Percentiles rank a stretch among this genome's conserved stretches.
These are phyloP conservation scores for Upupa epops DNA, from an alignment of 2,113 vertebrate species.

Conservation along the genomic window DNA sequence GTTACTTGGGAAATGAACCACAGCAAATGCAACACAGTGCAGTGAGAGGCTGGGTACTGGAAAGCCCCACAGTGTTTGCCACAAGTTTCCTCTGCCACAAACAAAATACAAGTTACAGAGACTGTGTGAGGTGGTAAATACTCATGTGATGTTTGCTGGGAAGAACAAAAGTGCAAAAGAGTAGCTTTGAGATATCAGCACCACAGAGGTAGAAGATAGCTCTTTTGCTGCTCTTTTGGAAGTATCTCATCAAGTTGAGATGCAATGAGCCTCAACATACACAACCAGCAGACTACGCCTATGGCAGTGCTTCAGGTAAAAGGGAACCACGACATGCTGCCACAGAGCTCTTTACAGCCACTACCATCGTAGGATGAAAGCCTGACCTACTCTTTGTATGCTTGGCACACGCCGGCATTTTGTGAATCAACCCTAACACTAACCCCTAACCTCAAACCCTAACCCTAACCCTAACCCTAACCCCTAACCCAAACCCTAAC, in stretches of 20 bases:
- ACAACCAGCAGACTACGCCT: too few species aligned
- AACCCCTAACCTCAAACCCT: too few species aligned
- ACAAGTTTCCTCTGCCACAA: not conserved
- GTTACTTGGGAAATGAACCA: not conserved
- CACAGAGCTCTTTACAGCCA: not conserved
- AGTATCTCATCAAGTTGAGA: not conserved
- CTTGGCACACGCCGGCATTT: not conserved
- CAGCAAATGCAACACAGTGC: not conserved
- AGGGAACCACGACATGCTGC: not conserved
- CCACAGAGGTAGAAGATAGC: not conserved
- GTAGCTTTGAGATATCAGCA: not conserved
- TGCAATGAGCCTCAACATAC: not conserved
- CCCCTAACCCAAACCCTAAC: too few species aligned
- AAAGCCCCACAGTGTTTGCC: not conserved
- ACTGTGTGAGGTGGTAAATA: not conserved
- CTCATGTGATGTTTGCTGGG: not conserved
- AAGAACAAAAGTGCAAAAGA: not conserved
- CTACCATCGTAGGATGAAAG: not conserved
- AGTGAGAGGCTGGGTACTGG: not conserved
- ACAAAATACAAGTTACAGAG: not conserved
- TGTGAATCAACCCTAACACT: too few species aligned
- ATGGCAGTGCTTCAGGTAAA: not conserved
- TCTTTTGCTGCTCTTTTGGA: not conserved
- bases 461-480: too few species aligned
- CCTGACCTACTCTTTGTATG: not conserved